These are phyloP conservation scores for Xylophagus ater DNA, from an alignment of 2,888 invertebrate species.

Conservation along the genomic window DNA sequence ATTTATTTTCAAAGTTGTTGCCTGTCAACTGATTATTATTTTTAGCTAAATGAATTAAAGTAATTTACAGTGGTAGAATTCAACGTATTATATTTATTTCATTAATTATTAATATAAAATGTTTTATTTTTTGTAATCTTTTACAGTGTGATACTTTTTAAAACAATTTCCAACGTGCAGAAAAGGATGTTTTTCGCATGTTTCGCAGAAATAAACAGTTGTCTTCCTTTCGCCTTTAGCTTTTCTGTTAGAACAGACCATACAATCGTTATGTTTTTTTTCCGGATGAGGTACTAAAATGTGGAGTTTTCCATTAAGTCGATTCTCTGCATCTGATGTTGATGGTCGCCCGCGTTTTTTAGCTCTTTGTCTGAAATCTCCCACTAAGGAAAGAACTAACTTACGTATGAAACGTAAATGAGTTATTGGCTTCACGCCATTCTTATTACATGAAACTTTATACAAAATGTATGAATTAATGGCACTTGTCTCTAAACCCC, in stretches of 20 bases:
- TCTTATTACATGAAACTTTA: neutral
- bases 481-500: neutral
- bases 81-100: no score
- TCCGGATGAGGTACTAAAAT: constrained; percentile 4
- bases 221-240: neutral
- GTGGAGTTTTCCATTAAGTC: constrained; percentile 7
- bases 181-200: neutral
- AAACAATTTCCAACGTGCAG: constrained; percentile 6
- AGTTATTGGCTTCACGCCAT: neutral
- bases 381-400: neutral
- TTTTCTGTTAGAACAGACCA: constrained; percentile 8
- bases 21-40: no score
- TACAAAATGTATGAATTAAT: neutral
- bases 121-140: no score
- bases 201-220: constrained; percentile 7
- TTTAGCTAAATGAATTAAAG: no score
- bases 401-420: constrained; percentile 1
- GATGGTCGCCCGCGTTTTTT: constrained; percentile 9
- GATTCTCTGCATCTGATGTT: constrained; percentile 4
- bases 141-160: constrained; percentile 6
- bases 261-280: constrained; percentile 7
- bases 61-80: no score
- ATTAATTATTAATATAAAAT: no score
- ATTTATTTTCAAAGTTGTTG: no score
- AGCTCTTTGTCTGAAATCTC: neutral